A percentile compares a stretch with the other conserved stretches of the same genome.
Evolutionary conservation across 2,113 vertebrate genomes (phyloP).

Genomic region (Galbula dea): DNA sequence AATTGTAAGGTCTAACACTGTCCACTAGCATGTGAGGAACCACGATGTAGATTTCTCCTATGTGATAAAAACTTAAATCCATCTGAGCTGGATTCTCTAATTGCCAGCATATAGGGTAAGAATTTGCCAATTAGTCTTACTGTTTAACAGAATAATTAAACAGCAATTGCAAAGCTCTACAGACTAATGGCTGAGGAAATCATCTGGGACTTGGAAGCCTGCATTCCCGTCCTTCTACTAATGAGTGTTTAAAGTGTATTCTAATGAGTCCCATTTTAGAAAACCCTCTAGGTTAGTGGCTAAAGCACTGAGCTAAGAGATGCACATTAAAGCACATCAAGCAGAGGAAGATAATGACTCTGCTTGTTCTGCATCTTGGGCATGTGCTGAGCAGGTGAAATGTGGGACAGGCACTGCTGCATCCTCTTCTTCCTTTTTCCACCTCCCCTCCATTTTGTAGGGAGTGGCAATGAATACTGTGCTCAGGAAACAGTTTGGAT

Average conservation of each 20-base stretch:
- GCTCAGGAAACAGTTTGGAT: background rate
- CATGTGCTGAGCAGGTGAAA: background rate
- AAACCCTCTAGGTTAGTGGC: background rate
- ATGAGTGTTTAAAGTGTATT: background rate
- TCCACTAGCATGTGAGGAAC: background rate
- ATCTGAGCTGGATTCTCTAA: background rate
- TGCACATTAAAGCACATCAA: background rate
- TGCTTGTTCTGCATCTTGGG: background rate
- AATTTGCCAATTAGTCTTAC: slow-evolving; percentile 7
- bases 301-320: background rate
- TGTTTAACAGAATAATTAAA: slow-evolving; percentile 25
- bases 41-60: background rate
- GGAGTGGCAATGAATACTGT: background rate
- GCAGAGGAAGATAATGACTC: background rate
- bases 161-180: background rate
- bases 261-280: background rate
- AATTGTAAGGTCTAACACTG: background rate
- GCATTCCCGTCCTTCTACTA: background rate
- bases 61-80: background rate
- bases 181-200: background rate
- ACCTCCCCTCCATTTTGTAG: background rate
- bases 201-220: background rate
- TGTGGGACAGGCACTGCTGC: rapidly evolving
- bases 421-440: background rate
- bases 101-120: background rate